phyloP scores from a whole-genome alignment of 2,888 invertebrate genomes.

The Spodoptera littoralis region DNA sequence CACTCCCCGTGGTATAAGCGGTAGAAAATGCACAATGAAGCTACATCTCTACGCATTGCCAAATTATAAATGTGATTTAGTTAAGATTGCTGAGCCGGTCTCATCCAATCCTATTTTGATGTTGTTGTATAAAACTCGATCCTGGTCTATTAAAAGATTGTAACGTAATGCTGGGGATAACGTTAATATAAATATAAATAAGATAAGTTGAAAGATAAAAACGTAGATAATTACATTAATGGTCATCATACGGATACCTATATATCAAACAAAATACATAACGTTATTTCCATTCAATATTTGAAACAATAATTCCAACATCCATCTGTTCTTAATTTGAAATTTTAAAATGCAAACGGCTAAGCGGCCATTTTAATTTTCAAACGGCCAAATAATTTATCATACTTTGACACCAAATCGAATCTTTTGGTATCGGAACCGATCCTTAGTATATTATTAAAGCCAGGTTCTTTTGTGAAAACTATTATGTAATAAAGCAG shows the following conservation, averaged over 20 bases:
- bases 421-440: constrained; percentile 24
- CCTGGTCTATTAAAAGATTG: constrained; percentile 25
- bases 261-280: neutral
- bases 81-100: constrained; percentile 21
- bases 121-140: constrained; percentile 13
- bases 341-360: neutral
- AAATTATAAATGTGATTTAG: constrained; percentile 35
- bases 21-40: too few species aligned
- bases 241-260: constrained; percentile 5
- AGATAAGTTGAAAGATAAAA: constrained; percentile 9
- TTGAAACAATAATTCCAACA: too few species aligned
- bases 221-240: neutral
- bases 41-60: too few species aligned
- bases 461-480: constrained; percentile 14
- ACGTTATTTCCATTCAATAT: too few species aligned
- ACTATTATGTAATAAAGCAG: constrained; percentile 3
- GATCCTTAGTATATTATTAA: neutral
- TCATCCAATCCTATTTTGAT: constrained; percentile 13
- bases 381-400: constrained; percentile 16
- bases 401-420: constrained; percentile 21
- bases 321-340: neutral
- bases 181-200: constrained; percentile 15
- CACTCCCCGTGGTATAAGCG: too few species aligned
- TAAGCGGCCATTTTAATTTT: constrained; percentile 30
- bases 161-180: constrained; percentile 3